Conservation (phyloP, 2,797 vertebrate genomes). For the Sebastolobus alascanus region DNA sequence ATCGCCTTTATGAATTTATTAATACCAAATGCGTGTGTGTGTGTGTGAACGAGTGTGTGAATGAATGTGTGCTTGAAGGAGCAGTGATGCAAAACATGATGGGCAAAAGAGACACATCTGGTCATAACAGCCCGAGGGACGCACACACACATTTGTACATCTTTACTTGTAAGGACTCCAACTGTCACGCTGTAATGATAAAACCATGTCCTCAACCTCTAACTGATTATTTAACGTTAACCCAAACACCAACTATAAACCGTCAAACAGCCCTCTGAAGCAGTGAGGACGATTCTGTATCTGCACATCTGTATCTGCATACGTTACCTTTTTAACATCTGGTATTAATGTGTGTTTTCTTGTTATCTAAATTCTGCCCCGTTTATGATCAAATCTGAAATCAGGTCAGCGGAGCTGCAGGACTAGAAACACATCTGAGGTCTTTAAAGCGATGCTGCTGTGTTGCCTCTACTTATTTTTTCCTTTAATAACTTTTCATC, state of each 20-base stretch:
- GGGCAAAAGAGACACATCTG: conserved; percentile 66
- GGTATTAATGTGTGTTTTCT: not conserved
- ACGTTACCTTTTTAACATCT: not conserved
- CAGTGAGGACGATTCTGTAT: not conserved
- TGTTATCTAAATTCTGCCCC: not conserved
- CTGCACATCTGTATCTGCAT: too few species aligned
- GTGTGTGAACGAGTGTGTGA: too few species aligned
- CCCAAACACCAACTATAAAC: not conserved
- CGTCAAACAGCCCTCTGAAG: not conserved
- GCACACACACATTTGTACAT: not conserved
- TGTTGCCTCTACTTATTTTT: not conserved
- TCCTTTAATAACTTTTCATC: not conserved
- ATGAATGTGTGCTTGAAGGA: conserved; percentile 24
- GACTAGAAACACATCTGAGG: not conserved
- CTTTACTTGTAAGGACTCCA: not conserved
- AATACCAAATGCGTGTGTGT: not conserved
- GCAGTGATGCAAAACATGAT: conserved; percentile 53
- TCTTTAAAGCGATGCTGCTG: not conserved
- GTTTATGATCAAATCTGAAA: not conserved
- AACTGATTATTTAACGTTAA: not conserved
- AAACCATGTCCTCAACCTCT: not conserved
- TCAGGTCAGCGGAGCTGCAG: not conserved
- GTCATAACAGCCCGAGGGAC: conserved; percentile 48
- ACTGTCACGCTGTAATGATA: not conserved
- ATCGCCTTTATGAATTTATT: too few species aligned